phyloP scores from a whole-genome alignment of 2,797 vertebrate genomes.

The Ceryle rudis region DNA sequence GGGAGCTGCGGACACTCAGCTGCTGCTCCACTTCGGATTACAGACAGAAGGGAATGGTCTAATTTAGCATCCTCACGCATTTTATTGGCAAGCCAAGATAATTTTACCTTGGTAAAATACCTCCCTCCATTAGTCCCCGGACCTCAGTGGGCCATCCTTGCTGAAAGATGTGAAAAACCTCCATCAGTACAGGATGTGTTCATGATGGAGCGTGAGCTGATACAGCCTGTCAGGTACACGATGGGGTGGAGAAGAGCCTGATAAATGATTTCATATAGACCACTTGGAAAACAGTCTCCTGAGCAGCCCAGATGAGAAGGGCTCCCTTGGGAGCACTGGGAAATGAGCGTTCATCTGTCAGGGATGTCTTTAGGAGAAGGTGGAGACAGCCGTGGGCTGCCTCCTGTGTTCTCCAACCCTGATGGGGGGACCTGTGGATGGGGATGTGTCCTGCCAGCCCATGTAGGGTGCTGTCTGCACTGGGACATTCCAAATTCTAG shows the following conservation, averaged over 20 bases:
- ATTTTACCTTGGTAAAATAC: conserved; percentile 4
- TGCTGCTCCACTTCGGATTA: conserved; percentile 50
- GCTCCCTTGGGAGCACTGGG: conserved; percentile 66
- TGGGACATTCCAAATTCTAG: conserved; percentile 33
- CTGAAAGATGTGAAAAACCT: conserved; percentile 67
- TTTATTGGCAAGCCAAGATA: conserved; percentile 66
- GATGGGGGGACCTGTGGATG: neutral
- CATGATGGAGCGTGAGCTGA: conserved; percentile 59
- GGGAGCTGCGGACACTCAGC: conserved; percentile 51
- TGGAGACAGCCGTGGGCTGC: conserved; percentile 36
- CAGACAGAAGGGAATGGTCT: conserved; percentile 45
- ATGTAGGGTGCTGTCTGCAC: conserved; percentile 16
- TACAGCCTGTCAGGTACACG: conserved; percentile 74
- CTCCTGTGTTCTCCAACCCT: neutral
- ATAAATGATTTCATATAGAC: conserved; percentile 78
- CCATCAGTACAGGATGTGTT: conserved; percentile 70
- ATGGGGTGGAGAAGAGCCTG: conserved; percentile 70
- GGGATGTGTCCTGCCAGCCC: neutral
- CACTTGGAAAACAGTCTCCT: conserved; percentile 72
- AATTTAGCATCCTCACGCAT: conserved; percentile 63
- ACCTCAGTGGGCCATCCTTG: conserved; percentile 29
- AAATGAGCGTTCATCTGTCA: conserved; percentile 76
- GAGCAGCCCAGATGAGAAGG: conserved; percentile 68
- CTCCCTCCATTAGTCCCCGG: conserved; percentile 61
- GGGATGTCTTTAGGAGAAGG: conserved; percentile 70